phyloP scores from a whole-genome alignment of 2,797 vertebrate genomes.

The Thunnus albacares region DNA sequence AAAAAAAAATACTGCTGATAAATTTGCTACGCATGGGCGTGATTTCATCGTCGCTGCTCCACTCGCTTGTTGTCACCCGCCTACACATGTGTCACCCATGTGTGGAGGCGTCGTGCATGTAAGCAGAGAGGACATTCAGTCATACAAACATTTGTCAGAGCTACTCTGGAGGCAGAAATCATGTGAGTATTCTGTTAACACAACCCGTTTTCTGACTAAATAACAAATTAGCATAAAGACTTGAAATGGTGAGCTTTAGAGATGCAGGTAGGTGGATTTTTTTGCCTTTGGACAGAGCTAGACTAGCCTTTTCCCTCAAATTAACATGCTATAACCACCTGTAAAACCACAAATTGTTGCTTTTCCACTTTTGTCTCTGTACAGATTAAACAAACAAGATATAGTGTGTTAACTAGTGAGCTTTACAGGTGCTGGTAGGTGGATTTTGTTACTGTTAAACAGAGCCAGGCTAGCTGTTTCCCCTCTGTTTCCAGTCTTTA shows the following conservation, averaged over 20 bases:
- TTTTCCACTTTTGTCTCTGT: not conserved
- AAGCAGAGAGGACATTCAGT: conserved; percentile 13
- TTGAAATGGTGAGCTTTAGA: no score
- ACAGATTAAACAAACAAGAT: no score
- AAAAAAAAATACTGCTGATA: not conserved
- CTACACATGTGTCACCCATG: conserved; percentile 9
- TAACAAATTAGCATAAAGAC: not conserved
- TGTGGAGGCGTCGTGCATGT: conserved; percentile 20
- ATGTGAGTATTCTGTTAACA: not conserved
- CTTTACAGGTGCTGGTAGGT: not conserved
- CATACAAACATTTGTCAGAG: conserved; percentile 31
- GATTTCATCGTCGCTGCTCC: not conserved
- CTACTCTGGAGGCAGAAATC: conserved; percentile 31
- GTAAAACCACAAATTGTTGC: no score
- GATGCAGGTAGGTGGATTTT: no score
- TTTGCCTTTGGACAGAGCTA: no score
- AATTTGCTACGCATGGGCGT: not conserved
- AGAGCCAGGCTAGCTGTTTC: not conserved
- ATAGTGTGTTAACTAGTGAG: no score
- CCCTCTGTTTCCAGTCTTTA: not conserved
- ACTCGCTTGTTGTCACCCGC: conserved; percentile 15
- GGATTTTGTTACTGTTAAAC: not conserved
- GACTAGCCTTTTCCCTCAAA: no score
- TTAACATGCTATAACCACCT: not conserved
- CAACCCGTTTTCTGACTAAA: not conserved